Base-by-base conservation (phyloP, 1,140 invertebrate species). In the Heterodera schachtii region DNA sequence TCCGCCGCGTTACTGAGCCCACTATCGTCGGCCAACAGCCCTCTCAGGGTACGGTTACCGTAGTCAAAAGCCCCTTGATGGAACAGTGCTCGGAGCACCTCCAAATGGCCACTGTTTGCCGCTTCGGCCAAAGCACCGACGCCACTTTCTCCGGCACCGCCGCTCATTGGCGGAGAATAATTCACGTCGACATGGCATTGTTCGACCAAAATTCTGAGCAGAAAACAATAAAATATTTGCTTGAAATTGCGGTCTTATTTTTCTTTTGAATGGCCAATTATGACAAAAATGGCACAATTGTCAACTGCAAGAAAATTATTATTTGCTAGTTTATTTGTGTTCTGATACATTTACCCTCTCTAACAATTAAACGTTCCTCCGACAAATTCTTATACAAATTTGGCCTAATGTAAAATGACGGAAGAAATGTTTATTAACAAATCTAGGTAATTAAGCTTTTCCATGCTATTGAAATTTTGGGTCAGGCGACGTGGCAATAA, bases 11-110 rank as follows among this genome's bases (percentile, higher is more conserved):
- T 41, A 64, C 82, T 19, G 67, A 73, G 19, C 57, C 11, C 44
- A 16, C 52, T 60, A 47, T 47, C 81, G 19, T 57, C 74, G 80
- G 21, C 13, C 31, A 41, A 43, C 31, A 43, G 19, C 31, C 16
- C 41, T 73, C 52, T 31, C 57, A 97, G 91, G 13, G 95, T 95
- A 83, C 93, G 93, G 79, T 94, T 94, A 66, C 95, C 94, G 73
- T 95, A 93, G 91, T 98, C 97, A 16, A 93, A 91, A 3, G 96
- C 95, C n/a, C 95, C 95, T 87, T 94, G 92, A 84, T 93, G 93
- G 9, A 98, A 90, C n/a, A 98, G 90, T 52, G 95, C 90, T 84
- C 95, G 93, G 11, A 93, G 91, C 81, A 91, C 85, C 13, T 87
- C 79, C 84, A 93, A 92, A 71, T 92, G 92, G 71, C 92, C 90